Percentiles rank a stretch among this genome's conserved stretches.
Conservation (phyloP, 1,140 invertebrate genomes). For the Rhagoletis pomonella region DNA sequence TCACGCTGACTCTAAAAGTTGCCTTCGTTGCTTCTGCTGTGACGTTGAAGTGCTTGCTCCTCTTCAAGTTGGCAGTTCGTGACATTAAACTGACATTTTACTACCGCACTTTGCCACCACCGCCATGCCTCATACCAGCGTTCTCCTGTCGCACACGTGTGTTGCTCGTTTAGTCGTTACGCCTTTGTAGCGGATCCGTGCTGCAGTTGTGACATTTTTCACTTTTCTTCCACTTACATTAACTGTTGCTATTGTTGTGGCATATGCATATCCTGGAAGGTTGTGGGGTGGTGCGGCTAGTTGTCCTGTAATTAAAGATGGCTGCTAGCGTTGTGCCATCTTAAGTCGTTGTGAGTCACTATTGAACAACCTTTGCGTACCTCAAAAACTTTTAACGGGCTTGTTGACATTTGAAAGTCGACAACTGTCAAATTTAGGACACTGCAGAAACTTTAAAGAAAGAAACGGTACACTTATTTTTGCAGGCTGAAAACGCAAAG, state of each 20-base stretch:
- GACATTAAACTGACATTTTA: conserved; percentile 52
- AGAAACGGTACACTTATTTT: too few relatives aligned
- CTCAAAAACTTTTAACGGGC: not conserved
- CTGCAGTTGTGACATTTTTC: conserved; percentile 40
- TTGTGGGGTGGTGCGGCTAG: not conserved
- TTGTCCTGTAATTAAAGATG: conserved; percentile 24
- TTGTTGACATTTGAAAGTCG: not conserved
- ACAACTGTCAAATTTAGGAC: not conserved
- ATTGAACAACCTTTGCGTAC: not conserved
- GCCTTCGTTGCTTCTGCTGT: not conserved
- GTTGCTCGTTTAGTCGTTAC: not conserved
- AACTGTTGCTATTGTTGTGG: conserved; percentile 21
- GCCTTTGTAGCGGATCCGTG: not conserved
- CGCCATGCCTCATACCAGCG: not conserved
- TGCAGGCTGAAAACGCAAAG: too few relatives aligned
- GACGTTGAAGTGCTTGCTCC: conserved; percentile 27
- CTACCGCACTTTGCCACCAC: conserved; percentile 21
- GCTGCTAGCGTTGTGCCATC: not conserved
- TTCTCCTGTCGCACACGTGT: not conserved
- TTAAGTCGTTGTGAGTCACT: conserved; percentile 2
- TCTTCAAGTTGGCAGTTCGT: conserved; percentile 40
- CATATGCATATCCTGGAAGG: not conserved
- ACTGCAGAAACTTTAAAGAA: not conserved
- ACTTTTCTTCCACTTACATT: conserved; percentile 17
- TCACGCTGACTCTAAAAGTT: too few relatives aligned